Evolutionary conservation across 2,888 invertebrate genomes (phyloP).

Genomic region (Rhagium mordax): DNA sequence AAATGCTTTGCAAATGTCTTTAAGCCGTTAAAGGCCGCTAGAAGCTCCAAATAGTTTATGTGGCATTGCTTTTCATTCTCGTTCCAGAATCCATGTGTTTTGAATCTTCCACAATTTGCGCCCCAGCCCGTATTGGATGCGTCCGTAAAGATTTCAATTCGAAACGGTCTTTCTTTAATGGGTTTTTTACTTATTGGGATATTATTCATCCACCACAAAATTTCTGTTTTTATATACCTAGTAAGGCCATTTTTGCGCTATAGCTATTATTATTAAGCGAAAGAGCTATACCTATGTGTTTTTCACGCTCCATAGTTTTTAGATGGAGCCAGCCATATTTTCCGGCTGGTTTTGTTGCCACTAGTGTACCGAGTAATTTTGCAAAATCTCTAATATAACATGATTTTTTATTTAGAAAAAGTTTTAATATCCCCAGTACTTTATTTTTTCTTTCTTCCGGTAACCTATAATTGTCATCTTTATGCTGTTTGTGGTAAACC

Average conservation of each 20-base stretch:
- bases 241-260: not conserved
- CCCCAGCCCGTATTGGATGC: slow-evolving; percentile 5
- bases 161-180: not conserved
- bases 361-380: not conserved
- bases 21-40: not conserved
- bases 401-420: not conserved
- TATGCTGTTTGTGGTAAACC: not conserved
- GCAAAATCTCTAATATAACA: slow-evolving; percentile 1
- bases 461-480: not conserved
- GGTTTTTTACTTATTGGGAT: not conserved
- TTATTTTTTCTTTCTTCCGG: not conserved
- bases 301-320: not conserved
- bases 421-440: not conserved
- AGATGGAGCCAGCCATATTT: not conserved
- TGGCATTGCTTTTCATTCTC: not conserved
- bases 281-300: not conserved
- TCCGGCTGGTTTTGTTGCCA: not conserved
- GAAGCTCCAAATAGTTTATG: slow-evolving; percentile 2
- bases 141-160: not conserved
- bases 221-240: not conserved
- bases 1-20: not conserved
- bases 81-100: not conserved
- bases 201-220: not conserved
- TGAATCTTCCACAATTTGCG: not conserved
- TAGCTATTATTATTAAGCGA: not conserved